Conservation (phyloP, 2,888 invertebrate genomes). For the Mesoligia furuncula region DNA sequence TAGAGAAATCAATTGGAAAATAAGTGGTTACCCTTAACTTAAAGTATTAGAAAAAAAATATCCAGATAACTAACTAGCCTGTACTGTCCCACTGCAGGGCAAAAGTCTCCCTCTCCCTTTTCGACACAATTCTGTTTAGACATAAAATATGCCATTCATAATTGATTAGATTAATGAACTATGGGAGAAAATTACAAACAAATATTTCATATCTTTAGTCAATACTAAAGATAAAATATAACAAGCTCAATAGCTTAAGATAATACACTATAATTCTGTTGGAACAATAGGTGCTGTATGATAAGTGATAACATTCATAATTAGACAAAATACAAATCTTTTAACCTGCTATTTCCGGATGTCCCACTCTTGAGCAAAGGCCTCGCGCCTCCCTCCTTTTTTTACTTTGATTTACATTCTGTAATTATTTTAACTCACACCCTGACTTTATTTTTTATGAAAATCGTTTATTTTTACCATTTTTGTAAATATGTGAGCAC, state of each 20-base stretch:
- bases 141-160: neutral
- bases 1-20: neutral
- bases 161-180: constrained; percentile 19
- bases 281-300: neutral
- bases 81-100: too few species aligned
- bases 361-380: neutral
- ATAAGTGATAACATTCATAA: neutral
- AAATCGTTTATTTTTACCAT: too few species aligned
- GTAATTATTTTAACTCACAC: too few species aligned
- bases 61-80: too few species aligned
- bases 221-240: constrained; percentile 23
- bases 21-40: neutral
- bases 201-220: constrained; percentile 14
- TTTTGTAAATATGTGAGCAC: too few species aligned
- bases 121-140: too few species aligned
- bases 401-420: too few species aligned
- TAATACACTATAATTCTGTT: constrained; percentile 6
- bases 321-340: neutral
- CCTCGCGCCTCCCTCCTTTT: too few species aligned
- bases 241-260: constrained; percentile 9
- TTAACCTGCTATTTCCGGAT: neutral
- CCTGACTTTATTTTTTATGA: too few species aligned
- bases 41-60: neutral
- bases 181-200: constrained; percentile 3
- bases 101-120: too few species aligned